These are phyloP conservation scores for Actinemys pallida DNA, from an alignment of 2,113 vertebrate species.

Conservation along the genomic window DNA sequence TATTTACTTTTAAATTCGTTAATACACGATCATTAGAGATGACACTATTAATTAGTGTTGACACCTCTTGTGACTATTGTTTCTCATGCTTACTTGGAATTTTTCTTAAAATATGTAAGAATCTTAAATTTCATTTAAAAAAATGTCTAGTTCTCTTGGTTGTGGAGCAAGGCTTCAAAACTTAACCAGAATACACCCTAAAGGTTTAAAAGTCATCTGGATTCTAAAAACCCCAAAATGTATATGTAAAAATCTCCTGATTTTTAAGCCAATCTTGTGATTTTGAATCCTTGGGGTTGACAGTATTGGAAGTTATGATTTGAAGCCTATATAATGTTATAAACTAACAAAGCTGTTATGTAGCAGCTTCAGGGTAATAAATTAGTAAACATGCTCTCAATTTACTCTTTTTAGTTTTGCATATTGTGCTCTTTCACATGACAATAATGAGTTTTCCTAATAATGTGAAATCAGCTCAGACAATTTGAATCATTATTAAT, in stretches of 20 bases:
- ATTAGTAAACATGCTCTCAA: accelerated
- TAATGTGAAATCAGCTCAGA: constrained; percentile 41
- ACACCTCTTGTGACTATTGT: background rate
- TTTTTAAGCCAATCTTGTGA: background rate
- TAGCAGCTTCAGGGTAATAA: background rate
- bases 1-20: background rate
- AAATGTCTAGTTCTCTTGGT: background rate
- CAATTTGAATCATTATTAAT: constrained; percentile 71
- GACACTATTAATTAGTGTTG: background rate
- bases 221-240: background rate
- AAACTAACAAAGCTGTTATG: background rate
- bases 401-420: background rate
- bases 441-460: constrained; percentile 50
- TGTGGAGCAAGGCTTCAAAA: background rate
- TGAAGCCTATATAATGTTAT: accelerated
- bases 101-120: background rate
- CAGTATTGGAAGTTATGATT: background rate
- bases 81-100: background rate
- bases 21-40: background rate
- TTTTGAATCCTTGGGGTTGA: background rate
- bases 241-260: constrained; percentile 24
- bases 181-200: background rate
- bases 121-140: background rate
- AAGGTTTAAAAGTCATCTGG: background rate
- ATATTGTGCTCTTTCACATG: background rate